These are phyloP conservation scores for Synchiropus splendidus DNA, from an alignment of 2,113 vertebrate genomes.

Conservation along the genomic window DNA sequence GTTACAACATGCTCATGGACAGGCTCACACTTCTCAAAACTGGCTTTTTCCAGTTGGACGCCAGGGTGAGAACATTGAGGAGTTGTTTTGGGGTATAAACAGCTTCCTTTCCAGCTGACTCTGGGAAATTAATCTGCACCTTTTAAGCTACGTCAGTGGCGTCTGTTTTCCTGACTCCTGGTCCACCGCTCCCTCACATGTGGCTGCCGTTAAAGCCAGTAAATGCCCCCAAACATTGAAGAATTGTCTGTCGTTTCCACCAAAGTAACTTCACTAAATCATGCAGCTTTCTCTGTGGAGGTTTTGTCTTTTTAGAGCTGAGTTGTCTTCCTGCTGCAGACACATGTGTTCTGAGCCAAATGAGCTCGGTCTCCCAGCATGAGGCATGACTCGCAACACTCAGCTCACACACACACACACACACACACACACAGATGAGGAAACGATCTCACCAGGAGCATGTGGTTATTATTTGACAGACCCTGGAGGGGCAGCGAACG, in stretches of 20 bases:
- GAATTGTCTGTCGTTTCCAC: constrained; percentile 14
- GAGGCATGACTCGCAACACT: constrained; percentile 53
- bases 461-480: constrained; percentile 37
- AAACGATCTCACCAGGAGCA: constrained; percentile 18
- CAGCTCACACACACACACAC: constrained; percentile 9
- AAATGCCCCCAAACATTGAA: constrained; percentile 14
- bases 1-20: no score
- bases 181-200: neutral
- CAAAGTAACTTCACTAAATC: no score
- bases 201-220: constrained; percentile 1
- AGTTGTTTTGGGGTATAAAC: constrained; percentile 5
- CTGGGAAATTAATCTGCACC: constrained; percentile 2
- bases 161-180: constrained; percentile 10
- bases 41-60: constrained; percentile 3
- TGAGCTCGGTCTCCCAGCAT: constrained; percentile 47
- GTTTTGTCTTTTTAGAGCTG: neutral
- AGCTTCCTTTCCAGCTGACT: neutral
- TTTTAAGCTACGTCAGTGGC: constrained; percentile 6
- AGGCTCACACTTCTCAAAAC: no score
- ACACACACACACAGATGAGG: neutral
- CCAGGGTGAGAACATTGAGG: constrained; percentile 1
- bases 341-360: constrained; percentile 43
- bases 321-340: constrained; percentile 24
- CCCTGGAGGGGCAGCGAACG: constrained; percentile 7
- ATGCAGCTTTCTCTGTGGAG: neutral